Evolutionary conservation across 2,797 vertebrate genomes (phyloP).

Genomic region (Sternarchorhynchus goeldii): DNA sequence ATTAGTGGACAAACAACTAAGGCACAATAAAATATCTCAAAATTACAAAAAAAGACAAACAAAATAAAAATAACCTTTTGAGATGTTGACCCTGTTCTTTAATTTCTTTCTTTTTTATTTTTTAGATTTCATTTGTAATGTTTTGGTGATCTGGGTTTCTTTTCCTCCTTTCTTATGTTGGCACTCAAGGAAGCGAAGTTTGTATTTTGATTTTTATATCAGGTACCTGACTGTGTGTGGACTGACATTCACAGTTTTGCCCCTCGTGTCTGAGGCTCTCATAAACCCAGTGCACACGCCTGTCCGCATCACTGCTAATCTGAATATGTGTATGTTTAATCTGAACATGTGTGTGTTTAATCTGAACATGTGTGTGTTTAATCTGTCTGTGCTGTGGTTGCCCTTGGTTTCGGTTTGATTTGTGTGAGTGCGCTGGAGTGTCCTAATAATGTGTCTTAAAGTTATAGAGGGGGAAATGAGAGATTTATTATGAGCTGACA

Average conservation of each 20-base stretch:
- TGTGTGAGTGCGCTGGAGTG: constrained; percentile 17
- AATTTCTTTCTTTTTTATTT: constrained; percentile 7
- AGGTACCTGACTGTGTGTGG: constrained; percentile 81
- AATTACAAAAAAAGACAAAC: too few relatives aligned
- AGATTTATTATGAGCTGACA: not conserved
- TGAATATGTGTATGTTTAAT: constrained; percentile 39
- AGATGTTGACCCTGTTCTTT: not conserved
- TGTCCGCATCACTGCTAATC: constrained; percentile 42
- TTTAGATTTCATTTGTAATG: constrained; percentile 17
- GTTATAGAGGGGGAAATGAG: not conserved
- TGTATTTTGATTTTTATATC: constrained; percentile 99
- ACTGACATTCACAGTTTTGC: constrained; percentile 46
- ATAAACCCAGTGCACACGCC: constrained; percentile 39
- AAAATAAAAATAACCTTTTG: too few relatives aligned
- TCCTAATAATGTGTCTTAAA: not conserved
- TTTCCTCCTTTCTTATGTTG: constrained; percentile 81
- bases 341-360: too few relatives aligned
- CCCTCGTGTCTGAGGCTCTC: constrained; percentile 46
- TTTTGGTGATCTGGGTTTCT: constrained; percentile 57
- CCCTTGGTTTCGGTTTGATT: constrained; percentile 31
- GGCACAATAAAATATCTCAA: too few relatives aligned
- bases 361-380: constrained; percentile 33
- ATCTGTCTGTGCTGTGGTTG: constrained; percentile 18
- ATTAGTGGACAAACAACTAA: too few relatives aligned
- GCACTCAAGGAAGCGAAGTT: constrained; percentile 97